Conservation (phyloP, 2,113 vertebrate genomes). For the Corythornis cristatus region DNA sequence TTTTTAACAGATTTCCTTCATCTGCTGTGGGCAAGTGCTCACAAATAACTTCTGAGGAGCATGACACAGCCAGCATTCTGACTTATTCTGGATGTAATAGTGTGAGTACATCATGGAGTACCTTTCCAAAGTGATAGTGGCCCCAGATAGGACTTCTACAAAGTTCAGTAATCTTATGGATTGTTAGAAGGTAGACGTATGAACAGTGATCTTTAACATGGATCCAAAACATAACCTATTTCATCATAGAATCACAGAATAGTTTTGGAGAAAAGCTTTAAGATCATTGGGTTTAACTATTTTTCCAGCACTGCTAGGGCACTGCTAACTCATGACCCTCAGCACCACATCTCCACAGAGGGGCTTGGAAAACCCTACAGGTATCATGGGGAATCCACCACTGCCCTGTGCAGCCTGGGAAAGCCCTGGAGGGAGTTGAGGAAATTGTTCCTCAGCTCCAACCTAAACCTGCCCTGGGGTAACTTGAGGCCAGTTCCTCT, state of each 20-base stretch:
- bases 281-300: too few relatives aligned
- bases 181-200: rapidly evolving
- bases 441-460: too few relatives aligned
- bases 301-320: too few relatives aligned
- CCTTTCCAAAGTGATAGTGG: background rate
- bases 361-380: too few relatives aligned
- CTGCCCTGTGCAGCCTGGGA: too few relatives aligned
- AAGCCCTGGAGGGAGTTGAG: too few relatives aligned
- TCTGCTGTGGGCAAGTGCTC: background rate
- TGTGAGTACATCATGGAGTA: background rate
- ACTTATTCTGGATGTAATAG: background rate
- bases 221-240: background rate
- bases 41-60: background rate
- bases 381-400: too few relatives aligned
- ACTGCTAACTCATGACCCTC: too few relatives aligned
- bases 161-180: background rate
- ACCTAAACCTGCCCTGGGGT: too few relatives aligned
- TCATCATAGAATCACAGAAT: background rate
- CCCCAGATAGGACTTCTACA: background rate
- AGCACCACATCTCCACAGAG: too few relatives aligned
- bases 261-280: too few relatives aligned
- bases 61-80: background rate
- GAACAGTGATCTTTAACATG: background rate
- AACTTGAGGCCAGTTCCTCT: too few relatives aligned
- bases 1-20: background rate